phyloP scores from a whole-genome alignment of 2,113 vertebrate species.

The Ammospiza caudacuta region DNA sequence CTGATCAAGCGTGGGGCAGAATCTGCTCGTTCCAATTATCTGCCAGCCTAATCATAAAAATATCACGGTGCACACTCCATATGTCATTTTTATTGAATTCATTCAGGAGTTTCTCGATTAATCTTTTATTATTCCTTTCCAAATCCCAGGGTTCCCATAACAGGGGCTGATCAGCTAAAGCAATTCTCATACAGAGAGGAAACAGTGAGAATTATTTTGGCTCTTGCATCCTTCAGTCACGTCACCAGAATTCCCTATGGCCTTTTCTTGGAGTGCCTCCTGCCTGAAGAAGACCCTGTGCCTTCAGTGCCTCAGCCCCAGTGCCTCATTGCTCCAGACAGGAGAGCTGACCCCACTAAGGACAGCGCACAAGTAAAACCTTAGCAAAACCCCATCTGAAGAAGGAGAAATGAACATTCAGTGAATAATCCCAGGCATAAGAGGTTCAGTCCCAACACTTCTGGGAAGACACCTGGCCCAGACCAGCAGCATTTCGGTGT shows the following conservation, averaged over 20 bases:
- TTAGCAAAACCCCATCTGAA: background rate
- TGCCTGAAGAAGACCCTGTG: background rate
- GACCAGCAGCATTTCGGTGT: background rate
- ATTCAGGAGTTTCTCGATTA: constrained; percentile 81
- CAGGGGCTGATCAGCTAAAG: constrained; percentile 72
- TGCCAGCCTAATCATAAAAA: constrained; percentile 80
- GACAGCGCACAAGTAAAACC: background rate
- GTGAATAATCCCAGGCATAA: background rate
- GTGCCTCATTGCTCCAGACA: background rate
- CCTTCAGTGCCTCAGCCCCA: background rate
- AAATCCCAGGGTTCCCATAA: constrained; percentile 74
- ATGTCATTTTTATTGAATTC: constrained; percentile 82
- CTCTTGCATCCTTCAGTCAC: background rate
- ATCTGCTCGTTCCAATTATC: constrained; percentile 81
- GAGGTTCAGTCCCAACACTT: background rate
- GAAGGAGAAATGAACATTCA: background rate
- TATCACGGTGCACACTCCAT: constrained; percentile 73
- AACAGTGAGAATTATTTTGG: constrained; percentile 32
- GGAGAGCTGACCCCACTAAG: background rate
- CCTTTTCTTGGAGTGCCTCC: background rate
- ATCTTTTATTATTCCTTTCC: constrained; percentile 83
- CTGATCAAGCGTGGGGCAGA: constrained; percentile 75
- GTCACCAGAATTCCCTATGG: background rate
- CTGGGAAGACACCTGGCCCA: background rate
- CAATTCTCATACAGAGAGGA: constrained; percentile 62